Evolutionary conservation across 2,113 vertebrate species (phyloP), one percentile per base, ranked within the genome.

Genomic region (Psephotus haematonotus): DNA sequence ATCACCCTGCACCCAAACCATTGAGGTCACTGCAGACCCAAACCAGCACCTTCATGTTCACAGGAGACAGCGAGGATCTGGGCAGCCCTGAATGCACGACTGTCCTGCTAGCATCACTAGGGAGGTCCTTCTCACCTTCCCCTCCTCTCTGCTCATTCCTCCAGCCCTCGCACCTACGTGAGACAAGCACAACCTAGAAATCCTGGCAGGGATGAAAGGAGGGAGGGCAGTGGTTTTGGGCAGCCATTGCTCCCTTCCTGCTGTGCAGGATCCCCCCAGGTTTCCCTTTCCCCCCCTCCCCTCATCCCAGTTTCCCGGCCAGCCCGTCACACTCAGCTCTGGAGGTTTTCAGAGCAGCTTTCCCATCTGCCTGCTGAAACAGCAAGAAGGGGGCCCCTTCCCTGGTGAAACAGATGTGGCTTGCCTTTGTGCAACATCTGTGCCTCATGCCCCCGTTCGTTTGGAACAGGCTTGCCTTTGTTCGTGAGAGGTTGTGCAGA

Each of bases 351-450:
- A 43, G 74, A 84, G 59, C 62, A 85, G 65, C 46, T 70, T 82
- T 79, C 85, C 85, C 87, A 94, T 90, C 70, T 80, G 94, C 44
- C n/a, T 89, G 84, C 81, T 64, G 62, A 92, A 89, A 35, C 49
- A 82, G 89, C 77, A 82, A 82, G 89, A 65, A 79, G 47, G 90
- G 83, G 91, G 69, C 89, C 91, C 84, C 81, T 92, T 92, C 81
- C 72, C 47, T 8, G 0, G 41, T 1, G 1, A 88, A 92, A 75
- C 89, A 96, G 90, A 95, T 87, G 95, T 88, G 91, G 60, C 41
- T 76, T 31, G 35, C 74, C 82, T 95, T 89, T 94, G 87, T 90
- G 75, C 90, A 96, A 92, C 94, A 95, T 89, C 95, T 92, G 91
- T 7, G 69, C 87, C 75, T 78, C 44, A 2, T 49, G 75, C 41